Evolutionary conservation across 2,113 vertebrate species (phyloP).

Genomic region (Girardinichthys multiradiatus): DNA sequence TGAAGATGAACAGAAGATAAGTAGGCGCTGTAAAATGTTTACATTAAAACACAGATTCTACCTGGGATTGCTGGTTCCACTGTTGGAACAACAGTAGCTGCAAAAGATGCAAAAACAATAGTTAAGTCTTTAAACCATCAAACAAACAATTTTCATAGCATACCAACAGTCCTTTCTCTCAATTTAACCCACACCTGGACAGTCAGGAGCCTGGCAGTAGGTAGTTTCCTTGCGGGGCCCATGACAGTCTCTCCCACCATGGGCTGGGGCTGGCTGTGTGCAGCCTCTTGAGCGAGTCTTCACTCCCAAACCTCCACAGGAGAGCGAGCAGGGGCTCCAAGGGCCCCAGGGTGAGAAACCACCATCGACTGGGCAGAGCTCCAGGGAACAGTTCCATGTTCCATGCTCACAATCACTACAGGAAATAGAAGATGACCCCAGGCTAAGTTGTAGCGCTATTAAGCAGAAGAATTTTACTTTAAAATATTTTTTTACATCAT

Average conservation of each 20-base stretch:
- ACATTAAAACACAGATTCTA: slow-evolving; percentile 25
- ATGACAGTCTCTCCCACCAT: slow-evolving; percentile 78
- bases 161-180: not conserved
- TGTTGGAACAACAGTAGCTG: slow-evolving; percentile 72
- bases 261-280: slow-evolving; percentile 64
- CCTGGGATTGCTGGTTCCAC: slow-evolving; percentile 74
- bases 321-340: slow-evolving; percentile 85
- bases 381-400: slow-evolving; percentile 81
- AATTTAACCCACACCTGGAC: slow-evolving; percentile 72
- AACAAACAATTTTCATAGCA: not conserved
- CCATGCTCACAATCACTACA: slow-evolving; percentile 82
- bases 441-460: not conserved
- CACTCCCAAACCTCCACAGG: slow-evolving; percentile 86
- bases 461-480: too few species aligned
- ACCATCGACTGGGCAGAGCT: slow-evolving; percentile 74
- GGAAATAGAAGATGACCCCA: not conserved
- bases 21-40: not conserved
- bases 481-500: not conserved
- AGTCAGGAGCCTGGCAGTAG: slow-evolving; percentile 84
- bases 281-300: slow-evolving; percentile 82
- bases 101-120: slow-evolving; percentile 12
- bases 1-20: not conserved
- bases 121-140: not conserved
- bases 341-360: slow-evolving; percentile 80
- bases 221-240: slow-evolving; percentile 79